A percentile compares a stretch with the other conserved stretches of the same genome.
Conservation (phyloP, 2,888 invertebrate species). For the Kuschelorhynchus macadamiae region DNA sequence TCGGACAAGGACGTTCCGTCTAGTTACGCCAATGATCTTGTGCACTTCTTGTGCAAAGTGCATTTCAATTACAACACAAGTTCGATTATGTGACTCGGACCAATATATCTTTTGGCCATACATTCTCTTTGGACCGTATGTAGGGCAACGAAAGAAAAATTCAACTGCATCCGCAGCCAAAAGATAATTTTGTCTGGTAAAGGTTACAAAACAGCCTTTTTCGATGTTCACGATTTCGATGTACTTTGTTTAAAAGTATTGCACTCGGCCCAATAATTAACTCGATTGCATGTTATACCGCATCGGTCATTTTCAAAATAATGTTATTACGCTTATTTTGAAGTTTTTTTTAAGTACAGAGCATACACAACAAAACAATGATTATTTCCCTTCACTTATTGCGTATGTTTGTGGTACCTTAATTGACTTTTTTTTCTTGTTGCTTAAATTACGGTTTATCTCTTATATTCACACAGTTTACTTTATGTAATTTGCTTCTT, state of each 20-base stretch:
- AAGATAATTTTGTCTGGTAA: conserved; percentile 50
- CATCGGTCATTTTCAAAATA: conserved; percentile 43
- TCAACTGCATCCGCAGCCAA: conserved; percentile 45
- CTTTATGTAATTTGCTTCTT: too few species aligned
- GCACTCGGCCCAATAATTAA: conserved; percentile 39
- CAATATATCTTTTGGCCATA: conserved; percentile 49
- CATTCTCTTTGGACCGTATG: conserved; percentile 47
- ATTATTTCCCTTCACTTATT: conserved; percentile 43
- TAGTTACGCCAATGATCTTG: conserved; percentile 14
- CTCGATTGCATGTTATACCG: conserved; percentile 40
- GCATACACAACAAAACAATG: conserved; percentile 11
- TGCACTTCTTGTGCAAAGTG: conserved; percentile 34
- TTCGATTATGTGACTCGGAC: conserved; percentile 40
- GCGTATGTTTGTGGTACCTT: conserved; percentile 11
- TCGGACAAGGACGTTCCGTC: too few species aligned
- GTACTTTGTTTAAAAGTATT: conserved; percentile 41
- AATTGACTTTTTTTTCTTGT: too few species aligned
- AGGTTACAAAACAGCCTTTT: conserved; percentile 50
- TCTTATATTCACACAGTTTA: too few species aligned
- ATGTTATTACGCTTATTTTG: conserved; percentile 41
- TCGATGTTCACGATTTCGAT: conserved; percentile 44
- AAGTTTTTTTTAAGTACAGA: conserved; percentile 28
- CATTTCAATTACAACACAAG: conserved; percentile 40
- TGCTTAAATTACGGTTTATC: too few species aligned
- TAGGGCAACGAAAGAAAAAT: conserved; percentile 52